phyloP scores from a whole-genome alignment of 2,888 invertebrate species.

The Azorinus chamasolen region DNA sequence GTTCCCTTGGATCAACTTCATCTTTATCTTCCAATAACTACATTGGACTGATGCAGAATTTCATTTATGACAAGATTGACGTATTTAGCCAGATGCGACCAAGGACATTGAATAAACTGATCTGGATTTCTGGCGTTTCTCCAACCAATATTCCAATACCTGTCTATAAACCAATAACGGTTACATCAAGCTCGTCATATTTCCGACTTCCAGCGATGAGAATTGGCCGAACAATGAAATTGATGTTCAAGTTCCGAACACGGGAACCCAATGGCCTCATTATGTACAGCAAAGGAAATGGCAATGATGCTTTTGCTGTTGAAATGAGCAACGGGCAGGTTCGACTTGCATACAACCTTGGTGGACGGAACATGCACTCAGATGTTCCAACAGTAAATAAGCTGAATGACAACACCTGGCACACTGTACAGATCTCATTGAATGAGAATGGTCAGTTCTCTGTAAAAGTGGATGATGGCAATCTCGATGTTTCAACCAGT shows the following conservation, averaged over 20 bases:
- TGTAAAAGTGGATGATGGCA: conserved; percentile 69
- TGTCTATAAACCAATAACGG: conserved; percentile 75
- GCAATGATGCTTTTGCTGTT: conserved; percentile 77
- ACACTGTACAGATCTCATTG: conserved; percentile 70
- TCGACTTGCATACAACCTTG: conserved; percentile 79
- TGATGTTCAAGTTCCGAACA: conserved; percentile 81
- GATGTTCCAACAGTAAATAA: conserved; percentile 45
- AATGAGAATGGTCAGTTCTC: conserved; percentile 66
- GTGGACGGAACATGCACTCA: conserved; percentile 61
- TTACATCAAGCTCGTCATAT: conserved; percentile 67
- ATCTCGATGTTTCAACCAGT: conserved; percentile 61
- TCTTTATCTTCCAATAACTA: conserved; percentile 55
- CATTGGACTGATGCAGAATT: conserved; percentile 80
- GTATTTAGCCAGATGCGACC: conserved; percentile 65
- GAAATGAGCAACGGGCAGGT: conserved; percentile 81
- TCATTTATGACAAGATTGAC: conserved; percentile 73
- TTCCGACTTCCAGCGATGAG: conserved; percentile 69
- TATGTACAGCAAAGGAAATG: conserved; percentile 74
- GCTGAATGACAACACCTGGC: conserved; percentile 81
- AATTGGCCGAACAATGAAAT: conserved; percentile 61
- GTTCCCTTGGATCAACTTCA: conserved; percentile 52
- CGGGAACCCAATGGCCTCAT: conserved; percentile 77
- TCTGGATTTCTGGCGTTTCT: conserved; percentile 54
- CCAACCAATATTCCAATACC: conserved; percentile 58
- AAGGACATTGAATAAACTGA: conserved; percentile 42